Base-by-base conservation (phyloP, 53 echinoderm and acorn worm species). In the Henricia sp. region DNA sequence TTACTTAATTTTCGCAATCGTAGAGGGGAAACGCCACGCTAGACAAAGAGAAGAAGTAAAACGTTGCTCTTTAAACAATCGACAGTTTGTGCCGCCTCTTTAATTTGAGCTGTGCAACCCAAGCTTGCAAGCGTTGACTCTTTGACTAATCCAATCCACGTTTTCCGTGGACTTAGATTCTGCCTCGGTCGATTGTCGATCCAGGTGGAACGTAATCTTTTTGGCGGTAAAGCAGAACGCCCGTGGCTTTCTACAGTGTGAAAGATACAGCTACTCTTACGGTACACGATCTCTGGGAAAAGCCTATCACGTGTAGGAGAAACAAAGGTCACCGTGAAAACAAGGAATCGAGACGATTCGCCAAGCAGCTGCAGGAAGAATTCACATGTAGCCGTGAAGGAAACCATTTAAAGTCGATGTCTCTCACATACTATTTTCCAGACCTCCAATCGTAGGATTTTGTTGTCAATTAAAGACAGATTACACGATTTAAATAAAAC, bases 101-200 rank as follows among this genome's bases (percentile, higher is more conserved):
- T 64, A 77, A 77, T 80, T 80, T 25, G 34, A 34, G 34, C 62
- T 26, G 80, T n/a, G 80, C 46, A 64, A 80, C 63, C 30, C 24
- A 35, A 41, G 8, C 21, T 39, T n/a, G 26, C 63, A 63, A 37
- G 48, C 26, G 64, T 42, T 64, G 46, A 64, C 50, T 80, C 52
- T 80, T 80, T 44, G 62, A 80, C 80, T 44, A 44, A 63, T 36
- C 80, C 48, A 64, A 80, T 80, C 62, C 63, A 62, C 35, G 43
- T 41, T 80, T 80, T 80, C 80, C 80, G 80, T 80, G 63, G 32
- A 63, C 44, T 63, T 32, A 29, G 57, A 30, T 28, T 64, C 46
- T 26, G 29, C 37, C 39, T 59, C 67, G 39, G 37, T 67, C 39
- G 23, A 40, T 12, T 20, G 62, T 60, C 62, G 23, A 60, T 60